Conservation (phyloP, 2,113 vertebrate genomes). For the Corythoichthys intestinalis region DNA sequence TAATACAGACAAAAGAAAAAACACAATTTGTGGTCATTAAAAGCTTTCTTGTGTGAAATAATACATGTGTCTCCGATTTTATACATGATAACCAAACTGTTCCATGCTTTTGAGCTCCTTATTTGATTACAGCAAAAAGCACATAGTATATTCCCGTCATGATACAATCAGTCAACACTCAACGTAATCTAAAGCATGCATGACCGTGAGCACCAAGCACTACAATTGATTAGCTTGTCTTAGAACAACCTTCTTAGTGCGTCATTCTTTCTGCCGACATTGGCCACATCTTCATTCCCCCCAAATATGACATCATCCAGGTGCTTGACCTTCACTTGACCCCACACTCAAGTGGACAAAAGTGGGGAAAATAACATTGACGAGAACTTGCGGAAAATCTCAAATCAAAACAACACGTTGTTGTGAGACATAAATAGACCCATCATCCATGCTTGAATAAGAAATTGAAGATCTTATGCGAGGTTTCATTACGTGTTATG, state of each 20-base stretch:
- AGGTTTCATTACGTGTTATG: slow-evolving; percentile 31
- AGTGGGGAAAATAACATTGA: slow-evolving; percentile 8
- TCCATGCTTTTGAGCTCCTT: neutral
- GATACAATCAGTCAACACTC: slow-evolving; percentile 38
- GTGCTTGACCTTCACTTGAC: slow-evolving; percentile 65
- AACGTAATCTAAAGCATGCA: slow-evolving; percentile 23
- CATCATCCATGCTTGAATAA: neutral
- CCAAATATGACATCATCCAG: slow-evolving; percentile 55
- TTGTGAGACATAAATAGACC: slow-evolving; percentile 23
- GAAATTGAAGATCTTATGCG: slow-evolving; percentile 16
- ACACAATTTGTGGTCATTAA: too few species aligned
- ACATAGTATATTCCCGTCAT: neutral
- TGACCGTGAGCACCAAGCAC: slow-evolving; percentile 17
- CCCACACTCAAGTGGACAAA: slow-evolving; percentile 33
- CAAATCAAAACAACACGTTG: slow-evolving; percentile 15
- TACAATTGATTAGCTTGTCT: slow-evolving; percentile 43
- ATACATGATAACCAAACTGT: neutral
- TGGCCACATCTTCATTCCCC: slow-evolving; percentile 58
- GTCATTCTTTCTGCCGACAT: slow-evolving; percentile 45
- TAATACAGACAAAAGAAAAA: too few species aligned
- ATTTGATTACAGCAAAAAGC: neutral
- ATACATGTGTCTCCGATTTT: neutral
- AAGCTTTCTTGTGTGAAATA: neutral
- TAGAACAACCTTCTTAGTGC: slow-evolving; percentile 17
- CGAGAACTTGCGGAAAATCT: slow-evolving; percentile 26